phyloP scores from a whole-genome alignment of 1,140 invertebrate species.

The Formica exsecta region DNA sequence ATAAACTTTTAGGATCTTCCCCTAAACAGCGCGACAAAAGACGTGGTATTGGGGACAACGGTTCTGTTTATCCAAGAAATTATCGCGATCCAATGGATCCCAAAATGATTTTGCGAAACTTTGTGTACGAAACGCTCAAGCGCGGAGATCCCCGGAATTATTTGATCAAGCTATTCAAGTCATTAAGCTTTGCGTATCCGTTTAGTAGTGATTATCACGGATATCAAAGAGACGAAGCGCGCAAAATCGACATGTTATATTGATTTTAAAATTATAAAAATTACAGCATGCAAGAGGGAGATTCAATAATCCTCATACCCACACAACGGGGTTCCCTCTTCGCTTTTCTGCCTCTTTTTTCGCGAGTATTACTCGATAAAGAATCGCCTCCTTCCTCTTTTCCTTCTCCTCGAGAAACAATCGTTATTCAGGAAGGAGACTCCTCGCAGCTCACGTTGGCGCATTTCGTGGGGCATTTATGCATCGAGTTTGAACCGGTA shows the following conservation, averaged over 20 bases:
- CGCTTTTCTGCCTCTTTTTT: slow-evolving; percentile 32
- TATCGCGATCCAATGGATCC: slow-evolving; percentile 64
- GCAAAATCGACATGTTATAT: neutral
- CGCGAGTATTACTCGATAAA: neutral
- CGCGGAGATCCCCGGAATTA: neutral
- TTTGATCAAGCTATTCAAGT: slow-evolving; percentile 45
- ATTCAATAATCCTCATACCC: neutral
- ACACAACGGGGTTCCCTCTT: neutral
- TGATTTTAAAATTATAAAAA: neutral
- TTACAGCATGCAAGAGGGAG: neutral
- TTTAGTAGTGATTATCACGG: neutral
- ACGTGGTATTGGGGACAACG: slow-evolving; percentile 46
- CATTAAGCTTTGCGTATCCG: neutral
- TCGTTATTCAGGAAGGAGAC: neutral
- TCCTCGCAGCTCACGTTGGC: slow-evolving; percentile 28
- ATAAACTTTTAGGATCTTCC: slow-evolving; percentile 4
- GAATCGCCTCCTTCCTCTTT: neutral
- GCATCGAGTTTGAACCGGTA: slow-evolving; percentile 59
- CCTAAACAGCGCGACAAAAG: slow-evolving; percentile 45
- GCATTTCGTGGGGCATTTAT: slow-evolving; percentile 32
- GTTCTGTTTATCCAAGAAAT: slow-evolving; percentile 72
- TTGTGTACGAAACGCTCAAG: neutral
- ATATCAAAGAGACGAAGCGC: neutral
- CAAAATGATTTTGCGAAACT: neutral
- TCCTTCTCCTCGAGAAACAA: neutral